A percentile compares a stretch with the other conserved stretches of the same genome.
Conservation (phyloP, 2,888 invertebrate genomes). For the Phalera bucephala region DNA sequence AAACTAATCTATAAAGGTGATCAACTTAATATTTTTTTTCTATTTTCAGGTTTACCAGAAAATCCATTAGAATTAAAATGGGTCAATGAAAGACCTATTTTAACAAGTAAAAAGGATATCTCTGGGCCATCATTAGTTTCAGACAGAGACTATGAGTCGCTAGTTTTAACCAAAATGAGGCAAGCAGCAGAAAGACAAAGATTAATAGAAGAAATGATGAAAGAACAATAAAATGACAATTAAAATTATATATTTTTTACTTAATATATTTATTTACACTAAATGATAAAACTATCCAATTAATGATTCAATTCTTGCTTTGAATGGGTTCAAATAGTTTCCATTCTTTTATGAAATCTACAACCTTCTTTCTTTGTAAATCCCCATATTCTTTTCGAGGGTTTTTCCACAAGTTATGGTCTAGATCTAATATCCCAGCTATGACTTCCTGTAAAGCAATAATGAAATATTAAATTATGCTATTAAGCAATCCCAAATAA, state of each 20-base stretch:
- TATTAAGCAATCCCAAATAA: slow-evolving; percentile 3
- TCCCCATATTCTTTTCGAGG: slow-evolving; percentile 89
- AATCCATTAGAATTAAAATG: slow-evolving; percentile 90
- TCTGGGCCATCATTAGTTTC: slow-evolving; percentile 71
- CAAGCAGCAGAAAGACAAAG: slow-evolving; percentile 93
- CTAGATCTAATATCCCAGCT: slow-evolving; percentile 96
- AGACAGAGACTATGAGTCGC: slow-evolving; percentile 90
- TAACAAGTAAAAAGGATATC: slow-evolving; percentile 57
- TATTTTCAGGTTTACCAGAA: slow-evolving; percentile 81
- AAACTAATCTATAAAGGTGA: too few relatives aligned
- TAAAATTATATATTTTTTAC: slow-evolving; percentile 15
- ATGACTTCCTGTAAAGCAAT: slow-evolving; percentile 89
- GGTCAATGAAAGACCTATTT: slow-evolving; percentile 80
- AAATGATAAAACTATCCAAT: too few relatives aligned
- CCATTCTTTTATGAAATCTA: slow-evolving; percentile 88
- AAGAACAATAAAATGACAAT: slow-evolving; percentile 68
- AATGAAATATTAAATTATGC: slow-evolving; percentile 4
- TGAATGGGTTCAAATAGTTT: slow-evolving; percentile 84
- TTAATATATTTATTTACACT: neutral
- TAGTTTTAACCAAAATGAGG: slow-evolving; percentile 90
- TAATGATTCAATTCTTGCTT: slow-evolving; percentile 29
- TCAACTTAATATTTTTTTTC: too few relatives aligned
- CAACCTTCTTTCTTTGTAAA: slow-evolving; percentile 88
- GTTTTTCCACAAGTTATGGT: slow-evolving; percentile 93
- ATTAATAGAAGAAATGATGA: slow-evolving; percentile 87